Base-by-base conservation (phyloP, 2,797 vertebrate genomes). In the Rhinichthys osculus region DNA sequence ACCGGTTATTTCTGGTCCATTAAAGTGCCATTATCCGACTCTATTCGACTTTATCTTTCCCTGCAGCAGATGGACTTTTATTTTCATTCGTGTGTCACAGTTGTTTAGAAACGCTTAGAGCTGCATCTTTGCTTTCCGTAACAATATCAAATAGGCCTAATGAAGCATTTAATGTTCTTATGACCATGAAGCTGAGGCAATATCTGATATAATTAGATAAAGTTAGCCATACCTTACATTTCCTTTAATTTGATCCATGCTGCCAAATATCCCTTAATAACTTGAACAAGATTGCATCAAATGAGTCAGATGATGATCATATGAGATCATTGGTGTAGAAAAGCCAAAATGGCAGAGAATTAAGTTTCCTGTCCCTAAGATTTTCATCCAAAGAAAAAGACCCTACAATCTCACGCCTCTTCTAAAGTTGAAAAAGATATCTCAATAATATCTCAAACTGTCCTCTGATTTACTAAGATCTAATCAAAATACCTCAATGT, bases 1-100 rank as follows among this genome's bases (percentile, higher is more conserved):
- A 27, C n/a, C 42, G 50, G 74, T 30, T 76, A 57, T 54, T 78
- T 84, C 47, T 69, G 62, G 42, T 62, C 40, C 30, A 85, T 85
- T 80, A 79, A 72, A 44, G 38, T 14, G 23, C 21, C 42, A 64
- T 80, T 80, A 80, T n/a, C 17, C 2, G 35, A 27, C n/a, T 66
- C 59, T n/a, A 70, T 72, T 42, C 7, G 6, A 50, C 50, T 47
- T 80, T 35, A 85, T 44, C 40, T 67, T 40, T 52, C 30, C 14
- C 9, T 47, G 52, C 0, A 5, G 66, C 76, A 79, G 76, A 85
- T 85, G 50, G 74, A 44, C 7, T 33, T 59, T 78, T 35, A 67
- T 81, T 71, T 13, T 8, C 7, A 17, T 59, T 27, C 62, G 35
- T 71, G 66, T 71, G 38, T 47, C 83, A 47, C n/a, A 59, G 52